These are phyloP conservation scores for Cosmorhoe ocellata DNA, from an alignment of 2,888 invertebrate genomes.

Conservation along the genomic window DNA sequence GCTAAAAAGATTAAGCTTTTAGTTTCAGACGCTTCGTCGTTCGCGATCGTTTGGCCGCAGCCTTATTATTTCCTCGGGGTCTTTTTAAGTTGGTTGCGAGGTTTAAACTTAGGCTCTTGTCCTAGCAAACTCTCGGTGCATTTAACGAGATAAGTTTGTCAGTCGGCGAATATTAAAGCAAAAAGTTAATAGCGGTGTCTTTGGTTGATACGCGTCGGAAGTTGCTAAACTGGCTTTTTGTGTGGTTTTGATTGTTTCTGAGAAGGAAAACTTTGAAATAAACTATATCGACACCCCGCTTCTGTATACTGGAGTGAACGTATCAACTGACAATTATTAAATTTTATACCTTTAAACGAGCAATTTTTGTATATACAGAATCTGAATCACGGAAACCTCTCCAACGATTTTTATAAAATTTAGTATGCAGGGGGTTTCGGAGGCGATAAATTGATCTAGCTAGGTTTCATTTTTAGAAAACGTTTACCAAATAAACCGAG, in stretches of 20 bases:
- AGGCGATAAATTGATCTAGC: too few species aligned
- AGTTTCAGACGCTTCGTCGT: not conserved
- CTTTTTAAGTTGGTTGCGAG: conserved; percentile 40
- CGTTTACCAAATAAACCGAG: too few species aligned
- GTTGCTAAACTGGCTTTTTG: not conserved
- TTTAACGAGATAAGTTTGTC: conserved; percentile 74
- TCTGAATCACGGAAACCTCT: too few species aligned
- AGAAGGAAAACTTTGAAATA: not conserved
- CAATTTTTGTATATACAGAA: too few species aligned
- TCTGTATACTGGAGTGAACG: too few species aligned
- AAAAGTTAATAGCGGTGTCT: conserved; percentile 47
- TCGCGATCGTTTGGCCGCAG: not conserved
- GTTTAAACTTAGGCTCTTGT: conserved; percentile 54
- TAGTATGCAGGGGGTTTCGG: too few species aligned
- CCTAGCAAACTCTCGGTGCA: conserved; percentile 65
- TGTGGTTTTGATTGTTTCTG: conserved; percentile 1
- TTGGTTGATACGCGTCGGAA: conserved; percentile 13
- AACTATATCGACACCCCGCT: not conserved
- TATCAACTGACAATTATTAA: too few species aligned
- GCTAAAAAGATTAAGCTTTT: too few species aligned
- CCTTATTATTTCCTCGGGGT: conserved; percentile 33
- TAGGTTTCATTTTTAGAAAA: too few species aligned
- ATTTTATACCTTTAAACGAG: too few species aligned
- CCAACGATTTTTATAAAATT: too few species aligned
- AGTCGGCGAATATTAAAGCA: conserved; percentile 50